A percentile compares a stretch with the other conserved stretches of the same genome.
These are phyloP conservation scores for Rattus norvegicus DNA, from an alignment of 2,113 vertebrate genomes.

Conservation along the genomic window DNA sequence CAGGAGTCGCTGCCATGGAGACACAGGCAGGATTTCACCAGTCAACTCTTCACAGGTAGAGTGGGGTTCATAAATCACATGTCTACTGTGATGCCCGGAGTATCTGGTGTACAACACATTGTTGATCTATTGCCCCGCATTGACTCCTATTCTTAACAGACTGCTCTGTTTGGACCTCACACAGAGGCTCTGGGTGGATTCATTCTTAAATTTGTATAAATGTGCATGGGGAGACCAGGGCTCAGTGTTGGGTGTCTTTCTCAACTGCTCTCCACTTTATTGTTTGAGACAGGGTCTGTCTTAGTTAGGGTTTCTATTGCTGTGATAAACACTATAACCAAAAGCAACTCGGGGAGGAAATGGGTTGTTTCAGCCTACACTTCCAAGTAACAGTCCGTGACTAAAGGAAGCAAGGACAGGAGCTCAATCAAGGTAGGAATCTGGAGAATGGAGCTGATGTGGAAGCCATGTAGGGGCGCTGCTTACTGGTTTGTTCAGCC, in stretches of 20 bases:
- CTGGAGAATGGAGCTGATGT: neutral
- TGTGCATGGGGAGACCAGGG: neutral
- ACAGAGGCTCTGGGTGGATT: neutral
- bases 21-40: rapidly evolving
- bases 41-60: neutral
- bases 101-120: neutral
- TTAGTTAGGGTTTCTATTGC: neutral
- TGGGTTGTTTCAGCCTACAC: neutral
- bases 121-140: neutral
- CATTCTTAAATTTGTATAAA: neutral
- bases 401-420: neutral
- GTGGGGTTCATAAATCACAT: neutral
- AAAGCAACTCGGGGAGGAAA: neutral
- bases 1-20: neutral
- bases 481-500: neutral
- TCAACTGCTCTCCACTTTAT: neutral
- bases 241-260: no score
- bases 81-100: neutral
- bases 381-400: neutral
- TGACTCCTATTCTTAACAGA: neutral
- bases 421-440: neutral
- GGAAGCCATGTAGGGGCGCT: neutral
- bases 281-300: neutral
- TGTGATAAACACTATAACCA: neutral
- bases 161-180: neutral